Evolutionary conservation across 2,888 invertebrate genomes (phyloP).

Genomic region (Drosophila falleni): DNA sequence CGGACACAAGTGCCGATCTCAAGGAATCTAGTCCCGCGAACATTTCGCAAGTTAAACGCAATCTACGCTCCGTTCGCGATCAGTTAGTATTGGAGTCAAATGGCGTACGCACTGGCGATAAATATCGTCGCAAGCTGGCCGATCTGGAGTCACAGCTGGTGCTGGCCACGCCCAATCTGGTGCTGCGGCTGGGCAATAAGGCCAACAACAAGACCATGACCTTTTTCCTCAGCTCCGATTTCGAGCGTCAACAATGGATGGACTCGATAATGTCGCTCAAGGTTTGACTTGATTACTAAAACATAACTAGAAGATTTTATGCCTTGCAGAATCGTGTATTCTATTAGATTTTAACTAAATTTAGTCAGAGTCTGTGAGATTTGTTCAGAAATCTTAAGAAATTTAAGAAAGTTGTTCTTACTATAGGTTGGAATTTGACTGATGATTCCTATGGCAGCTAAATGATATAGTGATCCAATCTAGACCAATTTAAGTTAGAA

Average conservation of each 20-base stretch:
- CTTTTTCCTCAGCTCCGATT: slow-evolving; percentile 97
- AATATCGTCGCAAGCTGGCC: slow-evolving; percentile 94
- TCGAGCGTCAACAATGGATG: slow-evolving; percentile 97
- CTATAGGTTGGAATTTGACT: no score
- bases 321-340: no score
- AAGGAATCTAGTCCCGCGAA: slow-evolving; percentile 92
- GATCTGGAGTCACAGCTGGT: slow-evolving; percentile 96
- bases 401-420: no score
- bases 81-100: slow-evolving; percentile 90
- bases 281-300: slow-evolving; percentile 40
- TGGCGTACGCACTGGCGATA: slow-evolving; percentile 89
- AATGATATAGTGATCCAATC: no score
- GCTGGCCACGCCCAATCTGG: slow-evolving; percentile 95
- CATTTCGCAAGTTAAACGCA: slow-evolving; percentile 93
- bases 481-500: no score
- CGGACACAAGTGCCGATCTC: slow-evolving; percentile 87
- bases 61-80: slow-evolving; percentile 94
- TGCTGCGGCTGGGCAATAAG: slow-evolving; percentile 92
- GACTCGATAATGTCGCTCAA: slow-evolving; percentile 93
- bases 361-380: no score
- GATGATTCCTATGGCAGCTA: no score
- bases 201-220: slow-evolving; percentile 90
- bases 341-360: no score
- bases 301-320: no score
- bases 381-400: no score